Evolutionary conservation across 2,113 vertebrate genomes (phyloP), one percentile per base, ranked within the genome.

Genomic region (Leucopsar rothschildi): DNA sequence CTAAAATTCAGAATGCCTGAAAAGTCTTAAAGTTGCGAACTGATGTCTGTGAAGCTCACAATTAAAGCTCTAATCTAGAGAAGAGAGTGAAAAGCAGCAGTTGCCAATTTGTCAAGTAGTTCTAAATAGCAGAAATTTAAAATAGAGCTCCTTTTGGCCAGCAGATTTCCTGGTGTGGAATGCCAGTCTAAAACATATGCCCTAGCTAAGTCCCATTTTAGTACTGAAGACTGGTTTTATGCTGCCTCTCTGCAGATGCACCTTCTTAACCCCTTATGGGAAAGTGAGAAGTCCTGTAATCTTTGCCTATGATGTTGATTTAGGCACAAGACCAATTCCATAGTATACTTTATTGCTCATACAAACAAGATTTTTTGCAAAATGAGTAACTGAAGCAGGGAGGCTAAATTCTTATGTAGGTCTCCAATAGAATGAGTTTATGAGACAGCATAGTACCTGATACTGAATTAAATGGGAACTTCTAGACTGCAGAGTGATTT

Each of bases 1-100:
- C 65, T 81, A 69, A 96, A 89, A 90, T 91, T 70, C 90, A 82
- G 71, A 91, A 93, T 96, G 94, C 94, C 92, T 97, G 92, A 75
- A 55, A 94, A 90, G 29, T 86, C 71, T 81, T 84, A 86, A 90
- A 90, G 88, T 85, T 88, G 65, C 60, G 39, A 66, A 92, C 53
- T 61, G 64, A 71, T 83, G 69, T 68, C 76, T 85, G 70, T 64
- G 70, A 94, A 85, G 61, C 64, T 96, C 61, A 82, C 56, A 84
- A 35, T 84, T 85, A 85, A 87, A 68, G 52, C 65, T 85, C 45
- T 87, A 60, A 65, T 40, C 44, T 68, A 88, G 70, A 72, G 59
- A 93, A 90, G 71, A 35, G 24, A 45, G 71, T 68, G 72, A 73
- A 91, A 80, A 83, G 77, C 77, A 94, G 92, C 86, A 91, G 57